phyloP scores from a whole-genome alignment of 2,797 vertebrate species.

The Chrysocyon brachyurus region DNA sequence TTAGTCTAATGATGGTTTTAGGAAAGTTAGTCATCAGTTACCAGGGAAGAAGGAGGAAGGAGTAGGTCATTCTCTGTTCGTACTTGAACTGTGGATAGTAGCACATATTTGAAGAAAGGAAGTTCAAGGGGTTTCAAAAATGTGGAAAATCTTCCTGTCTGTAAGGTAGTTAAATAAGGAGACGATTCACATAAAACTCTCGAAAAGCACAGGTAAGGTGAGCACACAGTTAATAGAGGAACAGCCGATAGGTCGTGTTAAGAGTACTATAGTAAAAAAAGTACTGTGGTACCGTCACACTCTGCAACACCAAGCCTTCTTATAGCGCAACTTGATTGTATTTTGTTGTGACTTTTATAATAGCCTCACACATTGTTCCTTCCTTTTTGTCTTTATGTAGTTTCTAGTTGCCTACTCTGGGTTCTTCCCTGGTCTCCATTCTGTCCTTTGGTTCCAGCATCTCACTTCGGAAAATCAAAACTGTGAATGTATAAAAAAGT shows the following conservation, averaged over 20 bases:
- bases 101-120: neutral
- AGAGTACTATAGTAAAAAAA: accelerated
- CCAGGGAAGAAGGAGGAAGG: neutral
- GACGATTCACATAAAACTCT: neutral
- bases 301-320: neutral
- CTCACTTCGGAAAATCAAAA: neutral
- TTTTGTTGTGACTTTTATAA: neutral
- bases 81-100: neutral
- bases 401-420: neutral
- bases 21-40: neutral
- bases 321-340: neutral
- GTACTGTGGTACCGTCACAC: accelerated
- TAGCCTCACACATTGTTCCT: neutral
- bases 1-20: neutral
- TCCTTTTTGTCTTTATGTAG: neutral
- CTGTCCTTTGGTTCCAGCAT: neutral
- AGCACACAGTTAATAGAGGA: neutral
- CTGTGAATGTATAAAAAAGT: neutral
- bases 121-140: neutral
- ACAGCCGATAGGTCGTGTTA: accelerated
- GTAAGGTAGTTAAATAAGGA: neutral
- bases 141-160: neutral
- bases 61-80: neutral
- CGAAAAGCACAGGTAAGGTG: neutral
- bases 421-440: neutral